phyloP scores from a whole-genome alignment of 2,888 invertebrate species.

The Nymphalis polychloros region DNA sequence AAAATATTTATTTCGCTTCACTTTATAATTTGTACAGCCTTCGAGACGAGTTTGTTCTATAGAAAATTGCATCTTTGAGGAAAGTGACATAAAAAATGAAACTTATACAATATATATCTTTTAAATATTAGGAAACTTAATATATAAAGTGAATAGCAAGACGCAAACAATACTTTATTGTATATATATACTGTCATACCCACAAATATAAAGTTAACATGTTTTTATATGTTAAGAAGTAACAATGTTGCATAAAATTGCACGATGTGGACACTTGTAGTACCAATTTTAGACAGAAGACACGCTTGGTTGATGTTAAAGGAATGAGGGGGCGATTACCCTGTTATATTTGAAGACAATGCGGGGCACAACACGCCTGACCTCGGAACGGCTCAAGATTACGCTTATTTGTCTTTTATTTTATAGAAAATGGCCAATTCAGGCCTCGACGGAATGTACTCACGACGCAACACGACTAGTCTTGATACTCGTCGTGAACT shows the following conservation, averaged over 20 bases:
- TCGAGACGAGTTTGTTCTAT: no score
- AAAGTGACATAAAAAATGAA: no score
- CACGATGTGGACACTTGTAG: slow-evolving; percentile 42
- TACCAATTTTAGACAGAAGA: slow-evolving; percentile 58
- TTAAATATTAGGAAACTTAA: no score
- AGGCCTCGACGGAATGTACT: slow-evolving; percentile 52
- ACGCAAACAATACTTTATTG: background rate
- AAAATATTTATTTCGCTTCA: no score
- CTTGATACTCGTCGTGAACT: slow-evolving; percentile 40
- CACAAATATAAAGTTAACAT: slow-evolving; percentile 16
- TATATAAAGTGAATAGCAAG: no score
- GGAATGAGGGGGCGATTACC: slow-evolving; percentile 44
- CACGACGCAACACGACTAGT: slow-evolving; percentile 28
- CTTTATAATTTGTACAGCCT: no score
- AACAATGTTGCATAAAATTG: slow-evolving; percentile 19
- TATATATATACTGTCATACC: background rate
- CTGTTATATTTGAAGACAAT: slow-evolving; percentile 61
- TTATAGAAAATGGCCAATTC: slow-evolving; percentile 61
- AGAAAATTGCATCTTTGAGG: no score
- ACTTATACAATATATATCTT: no score
- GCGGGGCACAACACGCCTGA: slow-evolving; percentile 65
- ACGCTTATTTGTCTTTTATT: slow-evolving; percentile 57
- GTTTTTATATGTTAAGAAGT: background rate
- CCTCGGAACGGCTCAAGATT: slow-evolving; percentile 56
- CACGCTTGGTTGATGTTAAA: slow-evolving; percentile 31